Conservation (phyloP, 1,140 invertebrate genomes). For the Drosophila simulans region DNA sequence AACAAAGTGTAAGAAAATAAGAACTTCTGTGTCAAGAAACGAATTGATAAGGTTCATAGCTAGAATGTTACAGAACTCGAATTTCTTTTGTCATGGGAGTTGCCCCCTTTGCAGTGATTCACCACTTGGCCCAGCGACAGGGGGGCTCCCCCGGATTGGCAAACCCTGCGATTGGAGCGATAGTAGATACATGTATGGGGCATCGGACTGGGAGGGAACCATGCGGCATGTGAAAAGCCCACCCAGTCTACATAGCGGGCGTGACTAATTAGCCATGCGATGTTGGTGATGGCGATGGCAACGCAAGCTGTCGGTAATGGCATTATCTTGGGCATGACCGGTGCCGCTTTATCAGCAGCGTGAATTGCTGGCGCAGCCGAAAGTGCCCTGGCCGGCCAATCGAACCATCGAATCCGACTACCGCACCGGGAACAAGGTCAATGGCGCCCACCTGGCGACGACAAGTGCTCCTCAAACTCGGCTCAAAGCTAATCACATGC, state of each 20-base stretch:
- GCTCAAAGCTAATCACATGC: slow-evolving; percentile 31
- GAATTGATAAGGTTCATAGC: too few relatives aligned
- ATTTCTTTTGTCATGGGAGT: slow-evolving; percentile 21
- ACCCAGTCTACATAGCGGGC: slow-evolving; percentile 29
- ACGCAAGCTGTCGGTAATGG: slow-evolving; percentile 43
- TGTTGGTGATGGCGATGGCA: slow-evolving; percentile 46
- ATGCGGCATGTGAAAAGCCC: not conserved
- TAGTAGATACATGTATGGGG: not conserved
- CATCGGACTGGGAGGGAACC: not conserved
- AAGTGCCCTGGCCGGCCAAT: slow-evolving; percentile 11
- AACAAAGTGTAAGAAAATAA: too few relatives aligned
- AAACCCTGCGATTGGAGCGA: slow-evolving; percentile 20
- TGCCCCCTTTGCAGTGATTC: slow-evolving; percentile 34
- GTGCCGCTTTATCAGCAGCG: slow-evolving; percentile 52
- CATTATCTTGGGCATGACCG: slow-evolving; percentile 58
- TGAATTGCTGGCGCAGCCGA: slow-evolving; percentile 32
- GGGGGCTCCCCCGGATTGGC: slow-evolving; percentile 6
- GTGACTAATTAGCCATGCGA: slow-evolving; percentile 43
- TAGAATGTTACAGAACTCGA: slow-evolving; percentile 10
- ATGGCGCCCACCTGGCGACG: slow-evolving; percentile 37
- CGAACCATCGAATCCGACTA: slow-evolving; percentile 15
- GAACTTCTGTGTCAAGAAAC: too few relatives aligned
- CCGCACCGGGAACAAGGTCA: slow-evolving; percentile 34
- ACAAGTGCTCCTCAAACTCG: slow-evolving; percentile 12
- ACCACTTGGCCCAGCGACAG: slow-evolving; percentile 23